phyloP scores from a whole-genome alignment of 2,888 invertebrate species.

The Villa cingulata region DNA sequence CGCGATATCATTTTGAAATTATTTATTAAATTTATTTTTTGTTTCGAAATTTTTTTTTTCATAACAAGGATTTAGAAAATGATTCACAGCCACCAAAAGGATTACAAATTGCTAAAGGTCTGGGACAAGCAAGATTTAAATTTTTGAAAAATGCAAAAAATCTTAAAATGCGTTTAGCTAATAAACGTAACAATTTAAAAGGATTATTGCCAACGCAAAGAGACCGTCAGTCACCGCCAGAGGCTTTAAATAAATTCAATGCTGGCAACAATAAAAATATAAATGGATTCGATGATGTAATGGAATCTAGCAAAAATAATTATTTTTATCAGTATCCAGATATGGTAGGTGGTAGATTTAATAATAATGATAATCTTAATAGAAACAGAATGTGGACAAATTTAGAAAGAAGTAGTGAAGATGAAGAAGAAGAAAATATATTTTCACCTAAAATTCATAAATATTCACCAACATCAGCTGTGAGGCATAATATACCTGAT shows the following conservation, averaged over 20 bases:
- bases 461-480: background rate
- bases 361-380: background rate
- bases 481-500: background rate
- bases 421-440: too few species aligned
- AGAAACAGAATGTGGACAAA: background rate
- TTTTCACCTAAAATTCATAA: background rate
- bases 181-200: background rate
- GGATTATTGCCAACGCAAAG: background rate
- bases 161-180: background rate
- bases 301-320: background rate
- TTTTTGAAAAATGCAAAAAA: background rate
- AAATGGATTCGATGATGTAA: background rate
- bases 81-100: background rate
- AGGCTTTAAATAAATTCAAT: background rate
- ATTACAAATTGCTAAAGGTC: background rate
- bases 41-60: background rate
- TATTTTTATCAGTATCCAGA: background rate
- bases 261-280: background rate
- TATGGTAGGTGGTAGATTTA: background rate
- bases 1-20: background rate
- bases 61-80: background rate
- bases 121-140: background rate
- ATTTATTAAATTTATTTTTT: background rate
- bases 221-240: background rate
- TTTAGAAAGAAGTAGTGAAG: too few species aligned